Conservation (phyloP, 2,888 invertebrate genomes). For the Lomographa bimaculata region DNA sequence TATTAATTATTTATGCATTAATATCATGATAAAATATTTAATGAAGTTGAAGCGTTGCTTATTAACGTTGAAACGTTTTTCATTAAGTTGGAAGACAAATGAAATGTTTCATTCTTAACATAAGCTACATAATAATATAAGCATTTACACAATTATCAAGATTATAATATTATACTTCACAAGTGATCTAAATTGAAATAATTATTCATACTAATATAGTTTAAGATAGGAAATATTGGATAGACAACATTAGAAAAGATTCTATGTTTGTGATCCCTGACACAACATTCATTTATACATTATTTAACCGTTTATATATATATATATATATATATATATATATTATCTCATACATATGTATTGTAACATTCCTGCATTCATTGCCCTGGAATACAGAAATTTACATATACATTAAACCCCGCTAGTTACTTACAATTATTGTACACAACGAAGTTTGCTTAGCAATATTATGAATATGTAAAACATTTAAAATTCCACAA, state of each 20-base stretch:
- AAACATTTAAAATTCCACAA: conserved; percentile 1
- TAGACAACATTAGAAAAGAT: conserved; percentile 16
- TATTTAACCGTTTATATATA: no score
- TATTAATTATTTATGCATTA: conserved; percentile 2
- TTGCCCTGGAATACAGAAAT: conserved; percentile 76
- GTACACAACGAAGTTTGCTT: conserved; percentile 48
- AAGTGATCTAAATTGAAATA: no score
- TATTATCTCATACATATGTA: no score
- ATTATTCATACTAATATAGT: no score
- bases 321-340: no score
- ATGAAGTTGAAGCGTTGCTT: not conserved
- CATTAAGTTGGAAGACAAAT: conserved; percentile 21
- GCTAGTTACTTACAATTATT: conserved; percentile 12
- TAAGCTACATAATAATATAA: no score
- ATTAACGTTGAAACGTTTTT: not conserved
- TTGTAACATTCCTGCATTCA: conserved; percentile 63
- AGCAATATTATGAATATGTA: conserved; percentile 20
- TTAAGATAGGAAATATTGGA: no score
- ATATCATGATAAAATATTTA: conserved; percentile 16
- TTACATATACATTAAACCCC: conserved; percentile 33
- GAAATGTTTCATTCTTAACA: conserved; percentile 12
- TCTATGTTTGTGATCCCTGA: conserved; percentile 43
- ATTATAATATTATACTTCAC: no score
- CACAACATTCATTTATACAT: conserved; percentile 36
- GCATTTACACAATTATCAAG: no score